Conservation (phyloP, 2,113 vertebrate species). For the Sterna hirundo region DNA sequence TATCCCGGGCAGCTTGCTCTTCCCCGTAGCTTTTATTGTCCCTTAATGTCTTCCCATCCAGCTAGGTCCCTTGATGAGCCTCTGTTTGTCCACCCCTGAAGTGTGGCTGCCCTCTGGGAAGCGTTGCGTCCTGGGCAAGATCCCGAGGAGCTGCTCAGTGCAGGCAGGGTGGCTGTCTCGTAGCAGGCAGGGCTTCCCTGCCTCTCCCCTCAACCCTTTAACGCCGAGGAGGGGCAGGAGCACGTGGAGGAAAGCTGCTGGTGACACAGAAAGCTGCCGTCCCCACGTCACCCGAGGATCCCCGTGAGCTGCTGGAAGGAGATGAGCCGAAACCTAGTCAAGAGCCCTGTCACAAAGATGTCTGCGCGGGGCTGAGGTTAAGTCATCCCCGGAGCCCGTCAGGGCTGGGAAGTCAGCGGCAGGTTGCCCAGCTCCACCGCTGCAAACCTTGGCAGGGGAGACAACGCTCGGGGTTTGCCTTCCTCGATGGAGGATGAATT, state of each 20-base stretch:
- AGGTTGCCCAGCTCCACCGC: conserved; percentile 27
- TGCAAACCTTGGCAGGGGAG: conserved; percentile 40
- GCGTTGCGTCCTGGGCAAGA: neutral
- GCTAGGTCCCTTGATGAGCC: neutral
- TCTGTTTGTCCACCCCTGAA: neutral
- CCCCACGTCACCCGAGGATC: neutral
- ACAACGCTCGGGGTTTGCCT: neutral
- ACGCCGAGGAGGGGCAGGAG: neutral
- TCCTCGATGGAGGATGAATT: conserved; percentile 21
- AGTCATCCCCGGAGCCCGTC: conserved; percentile 45
- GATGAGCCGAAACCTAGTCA: conserved; percentile 45
- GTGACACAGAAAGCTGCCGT: neutral
- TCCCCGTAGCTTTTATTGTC: neutral
- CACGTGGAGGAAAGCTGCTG: neutral
- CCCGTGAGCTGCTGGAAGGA: conserved; percentile 28
- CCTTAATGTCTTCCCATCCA: neutral
- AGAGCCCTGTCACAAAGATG: conserved; percentile 51
- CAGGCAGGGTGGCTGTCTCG: neutral
- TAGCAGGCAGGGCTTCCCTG: conserved; percentile 7
- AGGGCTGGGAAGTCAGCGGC: conserved; percentile 12
- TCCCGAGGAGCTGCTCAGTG: neutral
- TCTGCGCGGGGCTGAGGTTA: conserved; percentile 9
- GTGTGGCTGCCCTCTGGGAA: neutral
- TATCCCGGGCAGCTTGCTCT: neutral
- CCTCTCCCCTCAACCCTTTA: neutral